Percentiles rank a stretch among this genome's conserved stretches.
Conservation (phyloP, 2,113 vertebrate genomes). For the Thalassoma bifasciatum region DNA sequence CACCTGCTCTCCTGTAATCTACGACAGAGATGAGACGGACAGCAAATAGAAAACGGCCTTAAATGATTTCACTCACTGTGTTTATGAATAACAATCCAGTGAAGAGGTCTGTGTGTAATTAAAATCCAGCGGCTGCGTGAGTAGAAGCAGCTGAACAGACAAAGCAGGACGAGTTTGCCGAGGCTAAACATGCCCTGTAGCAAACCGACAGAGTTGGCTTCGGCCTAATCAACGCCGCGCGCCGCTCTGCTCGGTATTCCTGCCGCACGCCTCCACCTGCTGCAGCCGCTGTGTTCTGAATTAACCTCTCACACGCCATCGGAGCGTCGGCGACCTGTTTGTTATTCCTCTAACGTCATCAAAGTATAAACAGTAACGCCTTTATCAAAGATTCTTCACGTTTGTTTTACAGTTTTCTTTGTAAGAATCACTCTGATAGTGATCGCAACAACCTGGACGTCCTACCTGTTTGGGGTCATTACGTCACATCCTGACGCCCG, state of each 20-base stretch:
- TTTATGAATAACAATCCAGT: constrained; percentile 34
- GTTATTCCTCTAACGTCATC: too few relatives aligned
- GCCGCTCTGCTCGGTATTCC: constrained; percentile 41
- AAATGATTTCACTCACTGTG: constrained; percentile 39
- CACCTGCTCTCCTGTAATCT: constrained; percentile 24
- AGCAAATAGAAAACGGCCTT: constrained; percentile 1
- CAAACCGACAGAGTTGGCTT: constrained; percentile 18
- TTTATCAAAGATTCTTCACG: too few relatives aligned
- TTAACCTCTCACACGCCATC: too few relatives aligned
- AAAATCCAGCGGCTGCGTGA: constrained; percentile 29
- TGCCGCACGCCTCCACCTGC: background rate
- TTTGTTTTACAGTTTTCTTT: too few relatives aligned
- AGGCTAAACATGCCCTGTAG: constrained; percentile 44
- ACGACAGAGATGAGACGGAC: constrained; percentile 26
- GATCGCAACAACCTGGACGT: too few relatives aligned
- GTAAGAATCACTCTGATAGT: too few relatives aligned
- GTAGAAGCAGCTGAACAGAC: constrained; percentile 24
- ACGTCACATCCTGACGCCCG: too few relatives aligned
- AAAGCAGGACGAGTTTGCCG: constrained; percentile 26
- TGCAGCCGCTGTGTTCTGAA: constrained; percentile 13
- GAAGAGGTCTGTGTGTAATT: constrained; percentile 48
- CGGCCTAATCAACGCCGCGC: constrained; percentile 17
- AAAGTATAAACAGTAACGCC: too few relatives aligned
- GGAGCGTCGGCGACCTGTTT: too few relatives aligned
- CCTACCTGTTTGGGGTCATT: too few relatives aligned